These are phyloP conservation scores for Hypsibius dujardini DNA, from an alignment of 1,140 invertebrate genomes.

Conservation along the genomic window DNA sequence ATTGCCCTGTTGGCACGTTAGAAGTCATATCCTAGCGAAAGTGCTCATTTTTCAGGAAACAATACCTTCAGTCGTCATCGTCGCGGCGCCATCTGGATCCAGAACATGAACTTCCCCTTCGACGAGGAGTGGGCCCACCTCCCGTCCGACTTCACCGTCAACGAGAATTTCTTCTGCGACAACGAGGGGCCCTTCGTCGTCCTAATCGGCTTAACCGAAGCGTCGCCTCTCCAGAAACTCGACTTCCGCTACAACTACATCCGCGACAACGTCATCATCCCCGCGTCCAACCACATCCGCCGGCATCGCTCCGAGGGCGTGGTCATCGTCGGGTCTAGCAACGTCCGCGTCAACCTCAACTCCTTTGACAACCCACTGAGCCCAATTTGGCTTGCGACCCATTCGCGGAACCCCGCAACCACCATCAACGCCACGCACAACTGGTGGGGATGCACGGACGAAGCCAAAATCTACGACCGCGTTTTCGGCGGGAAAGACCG, in stretches of 20 bases:
- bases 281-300: constrained; percentile 37
- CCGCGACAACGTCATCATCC: constrained; percentile 46
- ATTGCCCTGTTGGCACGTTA: too few relatives aligned
- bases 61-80: constrained; percentile 65
- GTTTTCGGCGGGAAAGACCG: constrained; percentile 75
- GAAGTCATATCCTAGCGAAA: too few relatives aligned
- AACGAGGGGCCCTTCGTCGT: constrained; percentile 29
- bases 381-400: constrained; percentile 79
- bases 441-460: constrained; percentile 62
- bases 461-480: constrained; percentile 49
- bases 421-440: constrained; percentile 82
- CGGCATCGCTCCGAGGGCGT: constrained; percentile 70
- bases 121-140: constrained; percentile 29
- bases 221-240: constrained; percentile 34
- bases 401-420: constrained; percentile 78
- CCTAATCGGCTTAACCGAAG: constrained; percentile 30
- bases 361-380: constrained; percentile 76
- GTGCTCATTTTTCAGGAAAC: too few relatives aligned
- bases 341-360: constrained; percentile 72
- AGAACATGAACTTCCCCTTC: constrained; percentile 50
- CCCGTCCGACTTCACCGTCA: constrained; percentile 4
- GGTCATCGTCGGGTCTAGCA: constrained; percentile 63
- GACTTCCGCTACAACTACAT: constrained; percentile 74
- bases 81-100: constrained; percentile 65
- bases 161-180: constrained; percentile 21